Percentiles rank a stretch among this genome's conserved stretches.
These are phyloP conservation scores for Pseudochirops corinnae DNA, from an alignment of 2,797 vertebrate species.

Conservation along the genomic window DNA sequence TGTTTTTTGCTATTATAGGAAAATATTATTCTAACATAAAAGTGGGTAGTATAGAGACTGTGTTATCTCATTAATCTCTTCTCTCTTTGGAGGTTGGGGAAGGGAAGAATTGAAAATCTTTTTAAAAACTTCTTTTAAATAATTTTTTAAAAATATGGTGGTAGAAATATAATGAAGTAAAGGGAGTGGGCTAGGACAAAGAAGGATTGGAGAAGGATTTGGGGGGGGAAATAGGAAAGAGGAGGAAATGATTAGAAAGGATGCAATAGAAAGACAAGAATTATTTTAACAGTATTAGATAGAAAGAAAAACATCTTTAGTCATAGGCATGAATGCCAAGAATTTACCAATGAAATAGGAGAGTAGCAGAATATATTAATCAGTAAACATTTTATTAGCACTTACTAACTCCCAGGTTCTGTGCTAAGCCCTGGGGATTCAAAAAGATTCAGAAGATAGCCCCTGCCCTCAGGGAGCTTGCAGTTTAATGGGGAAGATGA, in stretches of 20 bases:
- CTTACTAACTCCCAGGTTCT: background rate
- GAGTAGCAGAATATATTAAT: conserved; percentile 26
- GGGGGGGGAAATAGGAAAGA: background rate
- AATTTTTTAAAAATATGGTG: background rate
- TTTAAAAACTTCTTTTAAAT: background rate
- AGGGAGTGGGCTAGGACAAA: background rate
- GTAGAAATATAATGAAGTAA: background rate
- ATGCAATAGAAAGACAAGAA: background rate
- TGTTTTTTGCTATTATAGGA: background rate
- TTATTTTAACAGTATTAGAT: background rate
- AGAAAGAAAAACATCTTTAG: background rate
- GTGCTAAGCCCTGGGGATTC: background rate
- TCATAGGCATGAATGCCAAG: background rate
- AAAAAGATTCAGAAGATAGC: conserved; percentile 5
- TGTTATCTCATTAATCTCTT: background rate
- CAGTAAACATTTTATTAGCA: conserved; percentile 5
- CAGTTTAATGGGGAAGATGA: conserved; percentile 12
- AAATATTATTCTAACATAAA: background rate
- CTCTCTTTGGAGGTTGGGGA: background rate
- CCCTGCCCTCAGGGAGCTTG: background rate
- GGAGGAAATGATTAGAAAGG: background rate
- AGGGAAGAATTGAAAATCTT: background rate
- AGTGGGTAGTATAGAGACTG: background rate
- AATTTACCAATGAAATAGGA: conserved; percentile 43
- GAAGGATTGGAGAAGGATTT: background rate